Base-by-base conservation (phyloP, 2,113 vertebrate species). In the Herpailurus yagouaroundi region DNA sequence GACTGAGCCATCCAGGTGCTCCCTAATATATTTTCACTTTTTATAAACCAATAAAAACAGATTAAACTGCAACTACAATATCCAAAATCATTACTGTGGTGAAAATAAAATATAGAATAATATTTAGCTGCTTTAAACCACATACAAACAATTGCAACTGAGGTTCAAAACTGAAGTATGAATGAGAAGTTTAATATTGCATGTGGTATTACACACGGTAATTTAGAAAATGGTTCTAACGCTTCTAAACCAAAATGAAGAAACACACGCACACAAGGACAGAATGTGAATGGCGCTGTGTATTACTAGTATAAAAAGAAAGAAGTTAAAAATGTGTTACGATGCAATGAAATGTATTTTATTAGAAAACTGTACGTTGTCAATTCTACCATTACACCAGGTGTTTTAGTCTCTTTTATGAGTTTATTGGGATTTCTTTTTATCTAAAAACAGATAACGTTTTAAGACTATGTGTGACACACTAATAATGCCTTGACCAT, bases 381-480 rank as follows among this genome's bases (percentile, higher is more conserved):
- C 84, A 63, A 45, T 69, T 87, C 33, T 79, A 80, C 21, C 63
- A 48, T 81, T 96, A 71, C 1, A 76, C 19, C 12, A 84, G 23
- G 5, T 88, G 5, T 38, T 84, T 87, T 91, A 29, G 23, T 90
- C 12, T 93, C 60, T 69, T 95, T 89, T 68, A 79, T n/a, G 36
- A 77, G 16, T 88, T 96, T 94, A 87, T 52, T 73, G 27, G 38
- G 2, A 89, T 80, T 95, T 86, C 7, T 96, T 97, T 97, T 92
- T 69, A 92, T n/a, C 4, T 69, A 82, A 94, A 95, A 96, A 13
- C 36, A 86, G 23, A 76, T 71, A 76, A 66, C 5, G 80, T 82
- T 93, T 97, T 94, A 87, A 89, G 41, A 69, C 16, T 89, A 13
- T 64, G 36, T 41, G 41, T 60, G 23, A n/a, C n/a, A 87, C 14